Conservation (phyloP, 2,888 invertebrate species). For the Hoplodrina blanda region DNA sequence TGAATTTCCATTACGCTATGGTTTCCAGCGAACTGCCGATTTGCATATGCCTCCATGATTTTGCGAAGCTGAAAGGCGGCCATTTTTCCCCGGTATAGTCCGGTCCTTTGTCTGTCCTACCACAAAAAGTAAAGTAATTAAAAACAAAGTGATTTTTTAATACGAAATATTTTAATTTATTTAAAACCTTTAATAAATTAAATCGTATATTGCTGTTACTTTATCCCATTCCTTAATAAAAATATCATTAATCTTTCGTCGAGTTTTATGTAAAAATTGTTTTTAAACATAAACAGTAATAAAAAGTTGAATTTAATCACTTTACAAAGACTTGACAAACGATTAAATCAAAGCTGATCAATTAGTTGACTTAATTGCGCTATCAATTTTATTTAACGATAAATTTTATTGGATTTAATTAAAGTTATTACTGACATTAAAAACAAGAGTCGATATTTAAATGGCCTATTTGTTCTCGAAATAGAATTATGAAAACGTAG, state of each 20-base stretch:
- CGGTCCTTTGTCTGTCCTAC: not conserved
- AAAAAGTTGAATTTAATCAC: slow-evolving; percentile 28
- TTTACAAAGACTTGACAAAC: slow-evolving; percentile 19
- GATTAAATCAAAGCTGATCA: slow-evolving; percentile 33
- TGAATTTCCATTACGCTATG: slow-evolving; percentile 1
- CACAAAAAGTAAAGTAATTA: not conserved
- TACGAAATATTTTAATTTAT: not conserved
- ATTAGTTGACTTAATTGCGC: slow-evolving; percentile 32
- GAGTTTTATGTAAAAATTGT: not conserved
- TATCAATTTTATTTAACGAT: slow-evolving; percentile 37
- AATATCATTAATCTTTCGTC: not conserved
- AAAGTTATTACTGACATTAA: slow-evolving; percentile 13
- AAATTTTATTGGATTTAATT: slow-evolving; percentile 25
- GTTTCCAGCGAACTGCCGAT: not conserved
- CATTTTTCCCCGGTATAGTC: not conserved
- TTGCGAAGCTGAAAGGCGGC: slow-evolving; percentile 1
- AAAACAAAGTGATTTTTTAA: not conserved
- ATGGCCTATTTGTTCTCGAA: not conserved
- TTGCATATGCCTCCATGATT: slow-evolving; percentile 1
- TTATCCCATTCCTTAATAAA: not conserved
- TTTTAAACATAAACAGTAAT: slow-evolving; percentile 13
- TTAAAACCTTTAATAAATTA: not conserved
- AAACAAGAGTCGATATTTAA: not conserved
- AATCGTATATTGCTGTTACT: not conserved
- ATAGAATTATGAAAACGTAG: not conserved